Conservation (phyloP, 2,113 vertebrate species). For the Xyliphius kryptos region DNA sequence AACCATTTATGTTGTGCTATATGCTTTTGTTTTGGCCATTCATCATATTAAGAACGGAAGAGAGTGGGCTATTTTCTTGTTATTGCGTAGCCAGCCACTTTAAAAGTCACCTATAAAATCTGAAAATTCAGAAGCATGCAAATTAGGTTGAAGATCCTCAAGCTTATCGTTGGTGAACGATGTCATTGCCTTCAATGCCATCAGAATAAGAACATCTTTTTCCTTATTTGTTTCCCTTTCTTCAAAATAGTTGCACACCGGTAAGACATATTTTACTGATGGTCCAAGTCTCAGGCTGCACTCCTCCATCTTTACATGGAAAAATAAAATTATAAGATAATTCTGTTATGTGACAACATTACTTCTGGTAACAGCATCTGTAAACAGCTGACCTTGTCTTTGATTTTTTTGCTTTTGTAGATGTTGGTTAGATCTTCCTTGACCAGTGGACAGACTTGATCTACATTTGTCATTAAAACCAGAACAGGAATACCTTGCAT, state of each 20-base stretch:
- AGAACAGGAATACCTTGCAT: background rate
- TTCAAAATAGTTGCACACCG: background rate
- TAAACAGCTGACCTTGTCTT: background rate
- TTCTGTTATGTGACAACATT: background rate
- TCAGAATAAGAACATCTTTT: background rate
- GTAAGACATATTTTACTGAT: background rate
- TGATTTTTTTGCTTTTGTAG: conserved; percentile 1
- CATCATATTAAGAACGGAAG: too few species aligned
- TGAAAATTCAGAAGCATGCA: too few species aligned
- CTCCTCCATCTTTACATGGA: background rate
- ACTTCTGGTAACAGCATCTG: background rate
- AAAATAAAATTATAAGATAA: background rate
- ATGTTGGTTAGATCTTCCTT: background rate
- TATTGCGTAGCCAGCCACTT: too few species aligned
- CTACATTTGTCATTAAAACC: background rate
- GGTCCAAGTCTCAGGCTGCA: background rate
- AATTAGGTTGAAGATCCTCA: background rate
- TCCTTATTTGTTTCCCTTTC: background rate
- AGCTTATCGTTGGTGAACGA: background rate
- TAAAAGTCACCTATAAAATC: too few species aligned
- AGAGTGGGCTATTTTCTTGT: too few species aligned
- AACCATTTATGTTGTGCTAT: too few species aligned
- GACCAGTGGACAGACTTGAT: background rate
- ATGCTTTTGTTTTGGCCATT: too few species aligned
- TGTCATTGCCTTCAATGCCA: background rate